Conservation (phyloP, 1,140 invertebrate species). For the Lutraria rhynchaena region DNA sequence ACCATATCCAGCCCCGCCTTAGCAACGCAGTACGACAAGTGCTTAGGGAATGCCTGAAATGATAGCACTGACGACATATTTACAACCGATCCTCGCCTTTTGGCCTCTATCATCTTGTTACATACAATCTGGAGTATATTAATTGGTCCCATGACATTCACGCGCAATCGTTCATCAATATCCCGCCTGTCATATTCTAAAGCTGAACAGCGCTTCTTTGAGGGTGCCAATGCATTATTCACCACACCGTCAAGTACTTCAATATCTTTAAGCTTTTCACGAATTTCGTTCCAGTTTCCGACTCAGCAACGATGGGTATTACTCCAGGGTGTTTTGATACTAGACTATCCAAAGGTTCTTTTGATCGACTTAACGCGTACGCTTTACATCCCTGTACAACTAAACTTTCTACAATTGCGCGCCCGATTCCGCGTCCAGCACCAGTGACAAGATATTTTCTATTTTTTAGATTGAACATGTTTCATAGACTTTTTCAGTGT, state of each 20-base stretch:
- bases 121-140: slow-evolving; percentile 12
- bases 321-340: not conserved
- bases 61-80: slow-evolving; percentile 12
- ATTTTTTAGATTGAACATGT: not conserved
- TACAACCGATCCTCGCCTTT: slow-evolving; percentile 25
- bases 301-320: too few relatives aligned
- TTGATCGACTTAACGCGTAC: too few relatives aligned
- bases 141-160: slow-evolving; percentile 17
- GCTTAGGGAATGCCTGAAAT: not conserved
- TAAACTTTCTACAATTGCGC: not conserved
- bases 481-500: too few relatives aligned
- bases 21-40: not conserved
- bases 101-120: slow-evolving; percentile 22
- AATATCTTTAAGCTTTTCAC: slow-evolving; percentile 83
- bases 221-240: too few relatives aligned
- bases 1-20: slow-evolving; percentile 38
- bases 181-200: slow-evolving; percentile 69
- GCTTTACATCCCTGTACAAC: too few relatives aligned
- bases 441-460: too few relatives aligned
- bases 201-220: too few relatives aligned
- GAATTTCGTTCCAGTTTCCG: slow-evolving; percentile 89
- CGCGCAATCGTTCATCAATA: slow-evolving; percentile 87
- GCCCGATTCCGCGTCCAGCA: not conserved
- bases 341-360: not conserved
- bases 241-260: slow-evolving; percentile 88